Percentiles rank a stretch among this genome's conserved stretches.
These are phyloP conservation scores for Oligia latruncula DNA, from an alignment of 2,888 invertebrate species.

Conservation along the genomic window DNA sequence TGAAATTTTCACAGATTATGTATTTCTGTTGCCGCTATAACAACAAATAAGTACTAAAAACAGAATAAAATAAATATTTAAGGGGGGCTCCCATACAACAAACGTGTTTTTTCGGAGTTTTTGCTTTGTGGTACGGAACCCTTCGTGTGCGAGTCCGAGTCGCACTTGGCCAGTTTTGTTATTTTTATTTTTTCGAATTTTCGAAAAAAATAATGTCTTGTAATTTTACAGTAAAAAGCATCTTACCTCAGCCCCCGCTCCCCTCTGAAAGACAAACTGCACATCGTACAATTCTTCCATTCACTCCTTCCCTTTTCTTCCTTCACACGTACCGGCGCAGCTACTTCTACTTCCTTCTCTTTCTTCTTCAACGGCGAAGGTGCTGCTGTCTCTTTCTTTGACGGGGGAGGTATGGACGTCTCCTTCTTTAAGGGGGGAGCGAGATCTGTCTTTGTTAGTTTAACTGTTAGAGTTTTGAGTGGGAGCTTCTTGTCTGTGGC, in stretches of 20 bases:
- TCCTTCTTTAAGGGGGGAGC: slow-evolving; percentile 26
- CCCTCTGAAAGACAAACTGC: slow-evolving; percentile 80
- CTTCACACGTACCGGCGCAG: slow-evolving; percentile 1
- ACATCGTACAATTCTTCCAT: slow-evolving; percentile 76
- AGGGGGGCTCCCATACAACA: too few species aligned
- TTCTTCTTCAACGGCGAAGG: slow-evolving; percentile 23
- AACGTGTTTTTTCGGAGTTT: too few species aligned
- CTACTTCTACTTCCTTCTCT: slow-evolving; percentile 33
- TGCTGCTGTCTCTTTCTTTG: slow-evolving; percentile 28
- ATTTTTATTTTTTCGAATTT: too few species aligned
- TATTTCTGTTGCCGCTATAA: too few species aligned
- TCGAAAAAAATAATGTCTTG: too few species aligned
- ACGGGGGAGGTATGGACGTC: not conserved
- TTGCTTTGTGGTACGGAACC: too few species aligned
- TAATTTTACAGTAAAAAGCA: not conserved
- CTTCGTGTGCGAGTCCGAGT: too few species aligned
- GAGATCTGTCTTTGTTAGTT: slow-evolving; percentile 46
- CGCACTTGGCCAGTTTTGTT: too few species aligned
- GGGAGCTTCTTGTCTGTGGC: slow-evolving; percentile 70
- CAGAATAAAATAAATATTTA: too few species aligned
- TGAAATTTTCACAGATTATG: too few species aligned
- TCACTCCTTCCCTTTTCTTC: slow-evolving; percentile 66
- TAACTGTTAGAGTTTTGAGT: slow-evolving; percentile 55
- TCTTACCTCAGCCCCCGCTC: slow-evolving; percentile 82
- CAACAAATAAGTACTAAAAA: too few species aligned